Percentiles rank a stretch among this genome's conserved stretches.
phyloP scores from a whole-genome alignment of 2,797 vertebrate genomes.

The Syngnathus acus region DNA sequence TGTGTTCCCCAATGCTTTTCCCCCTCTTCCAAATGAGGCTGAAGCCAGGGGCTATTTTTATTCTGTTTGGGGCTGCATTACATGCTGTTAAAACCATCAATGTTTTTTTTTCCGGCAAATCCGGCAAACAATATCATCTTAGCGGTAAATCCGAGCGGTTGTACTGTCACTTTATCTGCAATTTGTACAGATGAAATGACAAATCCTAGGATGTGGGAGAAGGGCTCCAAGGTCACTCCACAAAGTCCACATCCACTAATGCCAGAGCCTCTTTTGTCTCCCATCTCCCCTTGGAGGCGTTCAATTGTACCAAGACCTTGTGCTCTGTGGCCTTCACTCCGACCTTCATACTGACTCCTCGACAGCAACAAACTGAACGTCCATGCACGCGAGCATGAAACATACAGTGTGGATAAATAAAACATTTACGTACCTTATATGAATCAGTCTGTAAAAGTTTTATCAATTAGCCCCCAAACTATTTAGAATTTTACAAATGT shows the following conservation, averaged over 20 bases:
- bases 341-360: background rate
- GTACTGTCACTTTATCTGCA: background rate
- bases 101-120: background rate
- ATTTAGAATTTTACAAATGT: no score
- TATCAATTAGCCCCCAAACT: no score
- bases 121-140: background rate
- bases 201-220: slow-evolving; percentile 26
- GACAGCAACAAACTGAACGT: background rate
- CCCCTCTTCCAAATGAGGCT: background rate
- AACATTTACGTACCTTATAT: no score
- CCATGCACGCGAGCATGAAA: background rate
- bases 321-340: background rate
- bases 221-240: slow-evolving; percentile 42
- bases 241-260: slow-evolving; percentile 33
- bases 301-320: background rate
- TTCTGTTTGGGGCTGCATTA: background rate
- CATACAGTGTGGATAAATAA: background rate
- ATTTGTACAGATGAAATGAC: slow-evolving; percentile 1
- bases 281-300: background rate
- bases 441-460: no score
- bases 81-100: background rate
- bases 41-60: slow-evolving; percentile 6
- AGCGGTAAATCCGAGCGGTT: background rate
- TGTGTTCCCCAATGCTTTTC: slow-evolving; percentile 29
- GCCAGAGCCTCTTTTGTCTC: background rate